A percentile compares a stretch with the other conserved stretches of the same genome.
Conservation (phyloP, 1,140 invertebrate genomes). For the Drosophila rufa region DNA sequence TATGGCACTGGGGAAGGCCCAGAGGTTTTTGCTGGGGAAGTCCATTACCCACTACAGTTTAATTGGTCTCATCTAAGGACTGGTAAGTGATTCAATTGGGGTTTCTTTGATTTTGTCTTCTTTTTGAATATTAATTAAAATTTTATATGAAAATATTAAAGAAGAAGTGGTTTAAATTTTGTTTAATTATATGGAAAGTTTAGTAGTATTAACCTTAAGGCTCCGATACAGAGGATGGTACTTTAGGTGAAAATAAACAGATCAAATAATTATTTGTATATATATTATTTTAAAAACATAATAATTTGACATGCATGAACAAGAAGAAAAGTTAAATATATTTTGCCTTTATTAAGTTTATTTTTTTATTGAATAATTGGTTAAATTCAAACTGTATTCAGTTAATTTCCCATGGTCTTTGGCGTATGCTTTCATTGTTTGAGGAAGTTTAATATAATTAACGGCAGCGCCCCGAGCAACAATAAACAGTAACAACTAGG, state of each 20-base stretch:
- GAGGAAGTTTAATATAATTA: conserved; percentile 56
- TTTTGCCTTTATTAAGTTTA: too few species aligned
- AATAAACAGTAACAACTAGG: conserved; percentile 48
- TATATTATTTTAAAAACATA: too few species aligned
- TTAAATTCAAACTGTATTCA: background rate
- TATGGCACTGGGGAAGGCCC: background rate
- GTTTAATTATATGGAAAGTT: too few species aligned
- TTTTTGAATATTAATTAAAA: background rate
- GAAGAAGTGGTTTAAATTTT: background rate
- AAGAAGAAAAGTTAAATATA: too few species aligned
- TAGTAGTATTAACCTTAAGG: background rate
- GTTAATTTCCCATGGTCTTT: conserved; percentile 11
- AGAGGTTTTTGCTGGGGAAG: background rate
- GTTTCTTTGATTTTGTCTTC: background rate
- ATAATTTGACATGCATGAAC: too few species aligned
- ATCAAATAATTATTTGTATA: too few species aligned
- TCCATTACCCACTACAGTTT: conserved; percentile 18
- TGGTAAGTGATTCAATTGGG: background rate
- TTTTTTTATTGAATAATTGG: background rate
- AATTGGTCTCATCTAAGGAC: conserved; percentile 4
- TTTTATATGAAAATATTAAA: background rate
- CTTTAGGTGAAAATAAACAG: too few species aligned
- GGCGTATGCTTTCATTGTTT: conserved; percentile 11
- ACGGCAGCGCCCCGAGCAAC: conserved; percentile 30
- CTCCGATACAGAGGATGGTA: too few species aligned